Percentiles rank a stretch among this genome's conserved stretches.
These are phyloP conservation scores for Drosophila sordidula DNA, from an alignment of 2,888 invertebrate species.

Conservation along the genomic window DNA sequence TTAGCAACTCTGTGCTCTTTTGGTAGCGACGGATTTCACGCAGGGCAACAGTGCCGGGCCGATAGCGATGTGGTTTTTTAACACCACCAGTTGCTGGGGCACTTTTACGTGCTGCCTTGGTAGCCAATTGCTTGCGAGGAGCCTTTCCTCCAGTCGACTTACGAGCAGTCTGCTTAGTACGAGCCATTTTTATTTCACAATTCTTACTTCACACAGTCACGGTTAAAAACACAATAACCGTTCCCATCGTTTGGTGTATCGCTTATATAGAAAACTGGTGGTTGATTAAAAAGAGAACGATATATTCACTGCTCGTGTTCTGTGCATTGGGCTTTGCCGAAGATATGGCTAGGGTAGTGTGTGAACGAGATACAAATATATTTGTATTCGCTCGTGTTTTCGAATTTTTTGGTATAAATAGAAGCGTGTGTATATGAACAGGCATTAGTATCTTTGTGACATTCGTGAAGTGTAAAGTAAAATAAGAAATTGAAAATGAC, in stretches of 20 bases:
- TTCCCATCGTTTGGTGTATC: neutral
- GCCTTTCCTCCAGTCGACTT: constrained; percentile 26
- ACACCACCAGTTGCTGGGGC: constrained; percentile 9
- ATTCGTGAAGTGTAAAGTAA: constrained; percentile 79
- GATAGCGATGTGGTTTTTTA: constrained; percentile 6
- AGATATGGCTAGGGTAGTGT: neutral
- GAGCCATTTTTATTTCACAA: constrained; percentile 8
- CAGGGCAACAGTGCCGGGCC: constrained; percentile 10
- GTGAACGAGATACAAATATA: neutral
- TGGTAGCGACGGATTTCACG: constrained; percentile 18
- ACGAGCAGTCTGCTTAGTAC: constrained; percentile 9
- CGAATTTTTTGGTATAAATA: constrained; percentile 6
- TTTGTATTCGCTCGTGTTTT: constrained; percentile 1
- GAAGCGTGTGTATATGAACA: constrained; percentile 34
- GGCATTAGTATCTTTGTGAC: neutral
- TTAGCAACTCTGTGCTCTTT: constrained; percentile 16
- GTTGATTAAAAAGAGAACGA: neutral
- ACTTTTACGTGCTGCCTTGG: constrained; percentile 12
- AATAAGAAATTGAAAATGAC: constrained; percentile 90
- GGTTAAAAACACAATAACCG: constrained; percentile 10
- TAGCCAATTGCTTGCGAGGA: constrained; percentile 10
- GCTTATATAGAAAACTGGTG: constrained; percentile 16
- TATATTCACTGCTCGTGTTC: constrained; percentile 24
- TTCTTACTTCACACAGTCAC: constrained; percentile 16
- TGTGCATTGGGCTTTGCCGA: neutral